These are phyloP conservation scores for Atethmia centrago DNA, from an alignment of 2,888 invertebrate genomes.

Conservation along the genomic window DNA sequence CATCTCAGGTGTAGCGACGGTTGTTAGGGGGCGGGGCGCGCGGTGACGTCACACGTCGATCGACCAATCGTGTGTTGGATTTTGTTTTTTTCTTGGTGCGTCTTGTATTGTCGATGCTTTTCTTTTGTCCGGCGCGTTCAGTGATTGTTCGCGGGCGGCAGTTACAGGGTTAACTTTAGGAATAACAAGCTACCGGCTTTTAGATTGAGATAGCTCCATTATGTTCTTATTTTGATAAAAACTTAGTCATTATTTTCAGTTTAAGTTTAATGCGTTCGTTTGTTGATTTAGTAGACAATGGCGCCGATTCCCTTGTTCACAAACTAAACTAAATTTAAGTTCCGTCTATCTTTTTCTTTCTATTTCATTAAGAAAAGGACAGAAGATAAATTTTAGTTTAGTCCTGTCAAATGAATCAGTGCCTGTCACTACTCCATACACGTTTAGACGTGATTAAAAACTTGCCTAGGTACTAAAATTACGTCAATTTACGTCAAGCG, in stretches of 20 bases:
- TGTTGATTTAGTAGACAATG: background rate
- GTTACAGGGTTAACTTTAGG: conserved; percentile 77
- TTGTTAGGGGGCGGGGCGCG: conserved; percentile 88
- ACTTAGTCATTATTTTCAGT: background rate
- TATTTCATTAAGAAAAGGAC: no score
- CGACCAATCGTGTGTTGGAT: conserved; percentile 80
- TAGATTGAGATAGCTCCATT: conserved; percentile 63
- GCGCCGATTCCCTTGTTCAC: no score
- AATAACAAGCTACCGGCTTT: conserved; percentile 77
- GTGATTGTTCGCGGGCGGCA: conserved; percentile 76
- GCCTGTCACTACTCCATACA: no score
- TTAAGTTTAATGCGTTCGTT: background rate
- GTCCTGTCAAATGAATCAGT: no score
- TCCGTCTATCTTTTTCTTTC: no score
- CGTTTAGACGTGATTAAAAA: no score
- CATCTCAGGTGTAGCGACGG: conserved; percentile 89
- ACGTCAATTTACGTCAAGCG: no score
- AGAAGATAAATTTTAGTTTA: no score
- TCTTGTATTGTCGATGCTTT: conserved; percentile 82
- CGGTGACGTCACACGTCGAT: conserved; percentile 84
- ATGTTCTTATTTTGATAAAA: conserved; percentile 47
- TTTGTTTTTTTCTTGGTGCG: conserved; percentile 81
- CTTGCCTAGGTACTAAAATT: no score
- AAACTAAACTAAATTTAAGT: no score
- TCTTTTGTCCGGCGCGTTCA: conserved; percentile 79